Evolutionary conservation across 2,888 invertebrate species (phyloP).

Genomic region (Diogma glabrata): DNA sequence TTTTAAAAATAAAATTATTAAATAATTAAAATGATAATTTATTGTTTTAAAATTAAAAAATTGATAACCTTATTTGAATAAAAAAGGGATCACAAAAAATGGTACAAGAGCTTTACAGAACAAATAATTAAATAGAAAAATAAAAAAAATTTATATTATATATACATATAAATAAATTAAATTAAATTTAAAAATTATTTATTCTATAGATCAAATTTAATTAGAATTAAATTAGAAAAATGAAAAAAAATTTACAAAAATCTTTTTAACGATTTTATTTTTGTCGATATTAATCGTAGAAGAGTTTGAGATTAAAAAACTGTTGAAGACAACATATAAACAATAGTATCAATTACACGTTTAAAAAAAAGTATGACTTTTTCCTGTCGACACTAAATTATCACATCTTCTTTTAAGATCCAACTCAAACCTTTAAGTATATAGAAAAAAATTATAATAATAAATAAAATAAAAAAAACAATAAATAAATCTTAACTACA

Average conservation of each 20-base stretch:
- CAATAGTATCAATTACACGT: too few relatives aligned
- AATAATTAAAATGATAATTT: constrained; percentile 1
- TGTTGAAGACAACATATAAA: too few relatives aligned
- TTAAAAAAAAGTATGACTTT: too few relatives aligned
- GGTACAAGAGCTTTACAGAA: constrained; percentile 19
- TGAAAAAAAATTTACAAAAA: constrained; percentile 1
- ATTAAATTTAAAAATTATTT: constrained; percentile 2
- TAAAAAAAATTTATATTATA: neutral
- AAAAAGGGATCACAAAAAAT: constrained; percentile 14
- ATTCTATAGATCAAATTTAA: too few relatives aligned
- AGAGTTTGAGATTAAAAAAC: neutral
- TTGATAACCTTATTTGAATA: constrained; percentile 11
- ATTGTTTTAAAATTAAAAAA: constrained; percentile 7
- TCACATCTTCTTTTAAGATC: too few relatives aligned
- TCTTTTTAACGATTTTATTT: neutral
- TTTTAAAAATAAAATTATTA: neutral
- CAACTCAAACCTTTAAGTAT: too few relatives aligned
- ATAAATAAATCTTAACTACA: too few relatives aligned
- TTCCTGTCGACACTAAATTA: too few relatives aligned
- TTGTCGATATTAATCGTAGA: constrained; percentile 3
- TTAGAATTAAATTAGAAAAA: too few relatives aligned
- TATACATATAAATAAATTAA: neutral
- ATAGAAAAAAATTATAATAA: too few relatives aligned
- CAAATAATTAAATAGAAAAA: constrained; percentile 4
- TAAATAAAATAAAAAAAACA: too few relatives aligned